Evolutionary conservation across 1,140 invertebrate species (phyloP), one percentile per base, ranked within the genome.

Genomic region (Dufourea novaeangliae): DNA sequence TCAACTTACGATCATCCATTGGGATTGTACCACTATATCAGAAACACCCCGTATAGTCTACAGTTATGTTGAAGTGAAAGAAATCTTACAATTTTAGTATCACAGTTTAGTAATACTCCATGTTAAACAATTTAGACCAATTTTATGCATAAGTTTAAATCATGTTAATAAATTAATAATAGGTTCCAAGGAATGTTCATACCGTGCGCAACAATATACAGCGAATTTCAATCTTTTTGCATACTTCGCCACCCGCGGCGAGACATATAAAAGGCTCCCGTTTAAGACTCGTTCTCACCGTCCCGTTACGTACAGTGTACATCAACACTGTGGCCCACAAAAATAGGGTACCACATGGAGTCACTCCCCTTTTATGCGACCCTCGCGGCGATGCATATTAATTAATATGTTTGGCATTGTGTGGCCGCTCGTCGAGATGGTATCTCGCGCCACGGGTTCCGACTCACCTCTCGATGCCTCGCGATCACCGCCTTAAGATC

Each of bases 391-490:
- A 61, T 70, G 76, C 63, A 76, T 81, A 86, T 88, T 84, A 88
- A 87, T 88, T 88, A 87, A 86, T 88, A 88, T 74, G 84, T 88
- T 83, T 74, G 72, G 69, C 63, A 81, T 86, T 88, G 79, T 83
- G 79, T 54, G 74, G 67, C 62, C 54, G 74, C 32, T 86, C 77
- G 75, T 82, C 77, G 69, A 78, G 83, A 87, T 88, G 2, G 34
- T 86, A 88, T 88, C 87, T 67, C 66, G 62, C 78, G 46, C 78
- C 63, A 37, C 81, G 50, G 78, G 80, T 74, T 72, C 54, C 80
- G 44, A 46, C 80, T 76, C 56, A 80, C 37, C 69, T 66, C 80
- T 67, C 80, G 50, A 68, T 83, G 76, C 79, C 69, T 74, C 61
- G 54, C 69, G 64, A 74, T 83, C 80, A 56, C 69, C 68, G 78